Base-by-base conservation (phyloP, 2,888 invertebrate genomes). In the Dioctria linearis region DNA sequence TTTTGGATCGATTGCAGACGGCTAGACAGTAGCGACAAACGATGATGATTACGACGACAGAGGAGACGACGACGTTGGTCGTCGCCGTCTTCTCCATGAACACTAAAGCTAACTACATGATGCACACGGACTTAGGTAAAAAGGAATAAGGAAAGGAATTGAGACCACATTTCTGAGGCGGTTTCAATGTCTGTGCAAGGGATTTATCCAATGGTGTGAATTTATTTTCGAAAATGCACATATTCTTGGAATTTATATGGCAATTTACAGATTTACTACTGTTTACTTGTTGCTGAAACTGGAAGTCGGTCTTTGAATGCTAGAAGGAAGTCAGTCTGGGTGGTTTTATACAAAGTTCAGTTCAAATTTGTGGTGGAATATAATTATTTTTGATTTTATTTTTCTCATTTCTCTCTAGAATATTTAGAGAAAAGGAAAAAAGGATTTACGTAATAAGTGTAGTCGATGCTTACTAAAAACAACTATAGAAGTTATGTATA, bases 1-100 rank as follows among this genome's bases (percentile, higher is more conserved):
- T 67, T 59, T 75, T 25, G 80, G 73, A 80, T 80, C 80, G 73
- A 80, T 80, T 73, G 65, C 80, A 80, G 80, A 80, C 80, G 80
- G 80, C 80, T 80, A 80, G 80, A 80, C 80, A 65, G 71, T 37
- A 75, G 57, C 79, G 67, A 79, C 79, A 79, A 79, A 79, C 79
- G 79, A 79, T 67, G 79, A 79, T 79, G 79, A 79, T 79, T 79
- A 79, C 79, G 79, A 79, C 79, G 11, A 76, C 76, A 49, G 46
- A 63, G 63, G 63, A 76, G 76, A 49, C 46, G 76, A 76, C 76
- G 76, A 25, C 25, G 25, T 25, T 2, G 25, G 8, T 63, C 76
- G 76, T 37, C 76, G 76, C 43, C 76, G 46, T 61, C 76, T 46
- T 37, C 76, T 61, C 63, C 76, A 46, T 63, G 63, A 61, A 49